Base-by-base conservation (phyloP, 2,797 vertebrate genomes). In the Muraenolepis orangiensis region DNA sequence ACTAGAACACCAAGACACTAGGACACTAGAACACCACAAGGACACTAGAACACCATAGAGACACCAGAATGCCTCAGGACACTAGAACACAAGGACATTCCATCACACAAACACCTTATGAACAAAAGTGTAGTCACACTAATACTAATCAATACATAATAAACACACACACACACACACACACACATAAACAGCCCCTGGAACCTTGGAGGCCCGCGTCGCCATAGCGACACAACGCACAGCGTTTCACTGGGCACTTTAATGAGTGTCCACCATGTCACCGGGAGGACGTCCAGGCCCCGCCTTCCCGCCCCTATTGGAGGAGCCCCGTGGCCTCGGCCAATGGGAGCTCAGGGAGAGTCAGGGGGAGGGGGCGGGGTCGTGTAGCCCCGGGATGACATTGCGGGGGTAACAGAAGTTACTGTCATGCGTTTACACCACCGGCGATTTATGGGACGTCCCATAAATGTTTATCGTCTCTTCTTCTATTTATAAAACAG, bases 381-480 rank as follows among this genome's bases (percentile, higher is more conserved):
- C 28, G 28, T 69, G 14, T 76, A 78, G 78, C 85, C 86, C 90
- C 88, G 91, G 91, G 79, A 93, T 92, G 92, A 93, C 92, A 92
- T 91, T 91, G 93, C 78, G 77, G 82, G 81, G 86, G 92, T 90
- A 93, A 92, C 91, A 79, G 91, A 93, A 91, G 87, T 90, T 85
- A 92, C 90, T 93, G 91, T 93, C 90, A 91, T 82, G 79, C 68
- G 75, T 94, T 94, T 91, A 85, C 84, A 88, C 88, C 88, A 86
- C 74, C 69, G 89, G 89, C 84, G 82, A 93, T 93, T 94, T 93
- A 93, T 81, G 75, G 29, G 88, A 83, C 74, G 23, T 78, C 87
- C 89, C 84, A 93, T 95, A 93, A 94, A 94, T 90, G 91, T 94
- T 94, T 94, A 94, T 92, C 93, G 92, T 88, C 88, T 91, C 92